These are phyloP conservation scores for Eleutherodactylus coqui DNA, from an alignment of 2,797 vertebrate genomes.

Conservation along the genomic window DNA sequence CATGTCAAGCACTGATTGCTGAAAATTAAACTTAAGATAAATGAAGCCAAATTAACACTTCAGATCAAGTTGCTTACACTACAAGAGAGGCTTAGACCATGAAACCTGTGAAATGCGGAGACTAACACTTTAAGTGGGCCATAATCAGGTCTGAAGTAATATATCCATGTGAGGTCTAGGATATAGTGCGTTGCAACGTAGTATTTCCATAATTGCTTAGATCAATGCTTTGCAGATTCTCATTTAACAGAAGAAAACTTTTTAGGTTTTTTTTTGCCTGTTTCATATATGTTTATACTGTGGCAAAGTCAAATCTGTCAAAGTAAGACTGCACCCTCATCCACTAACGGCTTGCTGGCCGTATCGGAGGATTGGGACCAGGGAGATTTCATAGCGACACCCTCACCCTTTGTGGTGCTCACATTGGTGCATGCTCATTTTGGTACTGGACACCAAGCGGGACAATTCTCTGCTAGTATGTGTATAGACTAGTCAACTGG, in stretches of 20 bases:
- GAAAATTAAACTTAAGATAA: slow-evolving; percentile 13
- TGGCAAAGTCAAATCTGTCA: too few species aligned
- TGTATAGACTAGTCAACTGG: too few species aligned
- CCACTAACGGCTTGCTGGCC: too few species aligned
- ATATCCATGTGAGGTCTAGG: background rate
- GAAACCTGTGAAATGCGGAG: slow-evolving; percentile 4
- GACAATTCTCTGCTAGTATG: too few species aligned
- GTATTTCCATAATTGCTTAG: background rate
- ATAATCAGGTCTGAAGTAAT: slow-evolving; percentile 13
- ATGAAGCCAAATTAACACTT: slow-evolving; percentile 30
- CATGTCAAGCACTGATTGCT: slow-evolving; percentile 34
- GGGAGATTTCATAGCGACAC: too few species aligned
- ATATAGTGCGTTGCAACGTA: background rate
- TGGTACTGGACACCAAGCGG: too few species aligned
- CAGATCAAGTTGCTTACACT: slow-evolving; percentile 33
- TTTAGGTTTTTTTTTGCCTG: background rate
- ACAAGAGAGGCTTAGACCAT: background rate
- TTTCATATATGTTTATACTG: background rate
- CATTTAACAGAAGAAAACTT: background rate
- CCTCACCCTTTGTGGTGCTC: too few species aligned
- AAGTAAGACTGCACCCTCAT: too few species aligned
- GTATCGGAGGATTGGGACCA: too few species aligned
- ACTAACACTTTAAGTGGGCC: background rate
- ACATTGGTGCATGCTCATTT: too few species aligned
- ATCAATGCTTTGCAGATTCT: background rate